These are phyloP conservation scores for Gallinago jamesoni DNA, from an alignment of 2,113 vertebrate genomes.

Conservation along the genomic window DNA sequence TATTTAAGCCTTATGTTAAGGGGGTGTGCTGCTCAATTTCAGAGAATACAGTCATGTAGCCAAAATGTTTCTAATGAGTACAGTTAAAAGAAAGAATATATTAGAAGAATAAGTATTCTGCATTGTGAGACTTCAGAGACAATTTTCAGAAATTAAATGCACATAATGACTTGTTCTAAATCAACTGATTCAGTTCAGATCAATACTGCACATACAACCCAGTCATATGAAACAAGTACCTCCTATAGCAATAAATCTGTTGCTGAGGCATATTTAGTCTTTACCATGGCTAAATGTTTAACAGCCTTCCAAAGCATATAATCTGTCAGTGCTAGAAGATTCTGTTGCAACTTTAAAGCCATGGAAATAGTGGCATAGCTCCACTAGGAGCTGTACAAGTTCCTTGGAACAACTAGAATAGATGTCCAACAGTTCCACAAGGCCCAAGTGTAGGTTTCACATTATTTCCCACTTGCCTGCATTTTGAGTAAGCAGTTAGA, in stretches of 20 bases:
- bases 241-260: conserved; percentile 43
- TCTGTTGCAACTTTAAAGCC: conserved; percentile 41
- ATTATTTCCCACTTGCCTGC: background rate
- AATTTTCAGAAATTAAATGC: conserved; percentile 34
- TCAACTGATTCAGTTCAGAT: conserved; percentile 52
- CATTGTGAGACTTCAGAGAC: background rate
- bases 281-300: conserved; percentile 45
- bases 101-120: background rate
- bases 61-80: background rate
- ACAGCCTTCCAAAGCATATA: conserved; percentile 47
- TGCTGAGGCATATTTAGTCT: conserved; percentile 57
- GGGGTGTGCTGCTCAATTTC: background rate
- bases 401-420: background rate
- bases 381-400: background rate
- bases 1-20: background rate
- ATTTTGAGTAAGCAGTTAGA: background rate
- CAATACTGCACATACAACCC: conserved; percentile 27
- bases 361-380: conserved; percentile 24
- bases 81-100: background rate
- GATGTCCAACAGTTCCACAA: background rate
- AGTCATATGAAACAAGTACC: conserved; percentile 30
- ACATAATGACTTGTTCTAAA: background rate
- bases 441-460: background rate
- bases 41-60: background rate
- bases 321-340: conserved; percentile 50